These are phyloP conservation scores for Leptopilina drosophilae DNA, from an alignment of 2,888 invertebrate genomes.

Conservation along the genomic window DNA sequence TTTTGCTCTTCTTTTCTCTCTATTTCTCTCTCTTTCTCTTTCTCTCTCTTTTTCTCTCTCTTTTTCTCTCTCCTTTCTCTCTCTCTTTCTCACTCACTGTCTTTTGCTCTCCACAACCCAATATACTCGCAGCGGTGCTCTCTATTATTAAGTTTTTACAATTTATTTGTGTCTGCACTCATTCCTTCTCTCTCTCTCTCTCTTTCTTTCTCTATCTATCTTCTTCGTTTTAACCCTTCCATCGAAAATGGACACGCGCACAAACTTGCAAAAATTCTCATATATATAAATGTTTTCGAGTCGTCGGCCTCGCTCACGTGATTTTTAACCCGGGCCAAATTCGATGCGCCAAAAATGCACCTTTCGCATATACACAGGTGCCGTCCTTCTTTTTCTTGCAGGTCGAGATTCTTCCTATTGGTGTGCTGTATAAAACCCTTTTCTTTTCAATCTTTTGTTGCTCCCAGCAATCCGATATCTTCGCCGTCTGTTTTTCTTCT, in stretches of 20 bases:
- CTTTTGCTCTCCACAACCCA: conserved; percentile 52
- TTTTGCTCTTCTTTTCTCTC: conserved; percentile 44
- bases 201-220: too few relatives aligned
- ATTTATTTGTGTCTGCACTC: conserved; percentile 76
- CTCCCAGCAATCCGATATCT: not conserved
- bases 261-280: too few relatives aligned
- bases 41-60: conserved; percentile 50
- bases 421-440: not conserved
- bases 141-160: conserved; percentile 76
- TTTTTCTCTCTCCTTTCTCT: conserved; percentile 44
- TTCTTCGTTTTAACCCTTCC: too few relatives aligned
- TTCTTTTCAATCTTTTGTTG: conserved; percentile 3
- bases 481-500: not conserved
- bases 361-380: conserved; percentile 33
- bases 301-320: conserved; percentile 15
- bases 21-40: too few relatives aligned
- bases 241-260: too few relatives aligned
- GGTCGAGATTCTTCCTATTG: not conserved
- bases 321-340: not conserved
- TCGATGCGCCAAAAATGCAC: conserved; percentile 38
- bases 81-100: conserved; percentile 41
- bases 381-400: not conserved
- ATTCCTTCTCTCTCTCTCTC: not conserved
- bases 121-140: conserved; percentile 64
- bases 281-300: not conserved